phyloP scores from a whole-genome alignment of 1,140 invertebrate genomes.

The Carposina sasakii region DNA sequence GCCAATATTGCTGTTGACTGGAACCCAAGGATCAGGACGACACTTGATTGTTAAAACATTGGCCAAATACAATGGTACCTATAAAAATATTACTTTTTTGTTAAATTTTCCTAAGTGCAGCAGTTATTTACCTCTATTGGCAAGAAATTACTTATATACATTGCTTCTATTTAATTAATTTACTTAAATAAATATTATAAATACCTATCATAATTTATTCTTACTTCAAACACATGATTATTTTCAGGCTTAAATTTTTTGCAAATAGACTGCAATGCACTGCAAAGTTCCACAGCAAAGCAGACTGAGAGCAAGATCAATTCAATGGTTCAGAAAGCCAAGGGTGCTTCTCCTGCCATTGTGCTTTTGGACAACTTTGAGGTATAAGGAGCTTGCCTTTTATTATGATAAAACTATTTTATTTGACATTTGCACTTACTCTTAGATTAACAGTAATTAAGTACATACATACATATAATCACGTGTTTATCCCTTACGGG shows the following conservation, averaged over 20 bases:
- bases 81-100: slow-evolving; percentile 12
- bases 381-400: slow-evolving; percentile 39
- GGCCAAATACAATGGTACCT: slow-evolving; percentile 61
- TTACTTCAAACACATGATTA: too few species aligned
- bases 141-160: too few species aligned
- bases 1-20: slow-evolving; percentile 61
- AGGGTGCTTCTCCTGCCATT: slow-evolving; percentile 54
- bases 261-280: slow-evolving; percentile 53
- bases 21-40: slow-evolving; percentile 51
- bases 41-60: slow-evolving; percentile 51
- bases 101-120: too few species aligned
- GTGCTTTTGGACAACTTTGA: slow-evolving; percentile 65
- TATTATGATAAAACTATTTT: too few species aligned
- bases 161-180: too few species aligned
- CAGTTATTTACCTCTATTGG: too few species aligned
- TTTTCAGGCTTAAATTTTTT: slow-evolving; percentile 53
- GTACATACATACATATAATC: too few species aligned
- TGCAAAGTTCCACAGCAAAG: slow-evolving; percentile 66
- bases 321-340: slow-evolving; percentile 59
- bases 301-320: slow-evolving; percentile 69
- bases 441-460: too few species aligned
- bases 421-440: too few species aligned
- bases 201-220: too few species aligned
- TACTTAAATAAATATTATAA: too few species aligned
- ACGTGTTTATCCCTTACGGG: too few species aligned